Base-by-base conservation (phyloP, 2,797 vertebrate species). In the Melopsittacus undulatus region DNA sequence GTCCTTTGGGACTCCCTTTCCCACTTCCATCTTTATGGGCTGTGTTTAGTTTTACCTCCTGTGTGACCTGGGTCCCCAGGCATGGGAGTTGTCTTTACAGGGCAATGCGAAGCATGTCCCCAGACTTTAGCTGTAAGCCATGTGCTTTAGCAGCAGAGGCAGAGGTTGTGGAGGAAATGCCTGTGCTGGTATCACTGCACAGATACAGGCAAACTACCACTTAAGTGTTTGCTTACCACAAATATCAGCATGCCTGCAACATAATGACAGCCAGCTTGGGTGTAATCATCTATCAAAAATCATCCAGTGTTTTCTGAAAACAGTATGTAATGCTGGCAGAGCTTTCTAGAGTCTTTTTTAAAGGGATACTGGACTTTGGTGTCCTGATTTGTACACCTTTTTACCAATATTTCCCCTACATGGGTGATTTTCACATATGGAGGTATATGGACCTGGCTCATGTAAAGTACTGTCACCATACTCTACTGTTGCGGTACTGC, bases 181-280 rank as follows among this genome's bases (percentile, higher is more conserved):
- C 81, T 70, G 38, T 4, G 8, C 27, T 64, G n/a, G 78, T 66
- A 77, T 9, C 56, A 9, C 6, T 0, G 12, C n/a, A 17, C 18
- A 9, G 26, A 40, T 3, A 5, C 15, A 22, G 74, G 56, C 61
- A 34, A 2, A 0, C 14, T 52, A 32, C 9, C 57, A 7, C 56
- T 16, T 73, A 68, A 49, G 30, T 30, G 1, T 32, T 66, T 19
- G 16, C 3, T 93, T 76, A 24, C 74, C 36, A 16, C 38, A 20
- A 64, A 19, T 29, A 27, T 8, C 17, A 36, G 34, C 19, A 11
- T 2, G 5, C 12, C 8, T 32, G 30, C 45, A 19, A 8, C 8
- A 12, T 10, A 11, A 40, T 13, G 32, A 12, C 7, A 38, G 66
- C 0, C 0, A 10, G 11, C n/a, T 29, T 43, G 67, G 8, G 17